A percentile compares a stretch with the other conserved stretches of the same genome.
These are phyloP conservation scores for Sander lucioperca DNA, from an alignment of 2,113 vertebrate species.

Conservation along the genomic window DNA sequence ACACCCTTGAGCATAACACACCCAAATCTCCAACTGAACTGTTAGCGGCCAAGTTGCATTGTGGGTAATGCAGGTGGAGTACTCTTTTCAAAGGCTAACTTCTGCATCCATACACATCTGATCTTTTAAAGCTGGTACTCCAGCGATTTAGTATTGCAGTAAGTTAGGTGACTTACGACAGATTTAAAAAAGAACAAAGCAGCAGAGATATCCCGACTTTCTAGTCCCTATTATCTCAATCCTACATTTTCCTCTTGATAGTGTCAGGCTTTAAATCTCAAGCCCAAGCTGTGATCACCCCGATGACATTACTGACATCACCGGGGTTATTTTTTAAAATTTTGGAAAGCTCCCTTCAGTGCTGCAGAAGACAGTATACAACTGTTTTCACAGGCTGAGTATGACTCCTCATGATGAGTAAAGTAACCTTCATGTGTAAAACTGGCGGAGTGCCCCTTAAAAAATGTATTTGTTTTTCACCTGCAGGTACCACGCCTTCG, in stretches of 20 bases:
- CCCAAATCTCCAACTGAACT: not conserved
- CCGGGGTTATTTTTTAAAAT: too few relatives aligned
- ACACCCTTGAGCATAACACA: not conserved
- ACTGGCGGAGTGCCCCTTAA: not conserved
- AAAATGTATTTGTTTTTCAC: not conserved
- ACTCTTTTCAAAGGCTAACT: not conserved
- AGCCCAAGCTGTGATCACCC: not conserved
- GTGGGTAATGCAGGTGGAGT: not conserved
- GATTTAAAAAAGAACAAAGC: not conserved
- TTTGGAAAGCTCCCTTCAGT: not conserved
- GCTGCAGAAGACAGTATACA: not conserved
- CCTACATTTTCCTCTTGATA: not conserved
- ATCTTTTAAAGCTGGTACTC: too few relatives aligned
- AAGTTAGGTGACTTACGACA: not conserved
- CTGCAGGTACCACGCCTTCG: slow-evolving; percentile 81
- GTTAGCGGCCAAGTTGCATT: not conserved
- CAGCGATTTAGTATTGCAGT: not conserved
- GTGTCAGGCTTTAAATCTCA: not conserved
- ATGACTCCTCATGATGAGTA: not conserved
- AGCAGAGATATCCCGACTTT: not conserved
- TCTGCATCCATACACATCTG: not conserved
- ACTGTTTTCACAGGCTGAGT: not conserved
- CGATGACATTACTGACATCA: not conserved
- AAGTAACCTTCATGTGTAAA: not conserved
- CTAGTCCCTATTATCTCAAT: not conserved